Base-by-base conservation (phyloP, 1,140 invertebrate species). In the Streblospio benedicti region DNA sequence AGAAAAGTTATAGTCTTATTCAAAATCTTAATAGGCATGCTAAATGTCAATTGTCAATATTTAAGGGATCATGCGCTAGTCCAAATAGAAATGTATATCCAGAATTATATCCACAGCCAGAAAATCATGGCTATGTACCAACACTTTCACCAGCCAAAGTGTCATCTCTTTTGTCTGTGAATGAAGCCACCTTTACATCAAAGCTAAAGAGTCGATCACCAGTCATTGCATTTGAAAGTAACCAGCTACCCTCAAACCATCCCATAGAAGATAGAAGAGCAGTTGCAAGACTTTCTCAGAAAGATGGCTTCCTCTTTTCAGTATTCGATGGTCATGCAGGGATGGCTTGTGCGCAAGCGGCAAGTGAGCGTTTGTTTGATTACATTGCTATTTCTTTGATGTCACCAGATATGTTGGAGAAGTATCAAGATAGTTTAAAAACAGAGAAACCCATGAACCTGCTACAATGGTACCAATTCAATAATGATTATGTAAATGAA, bases 281-380 rank as follows among this genome's bases (percentile, higher is more conserved):
- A 12, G 67, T 70, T 30, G 73, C 67, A 0, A 67, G 66, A 49
- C 49, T 51, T 60, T 53, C 31, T 61, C 61, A 56, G 59, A 64
- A 20, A 55, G 66, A n/a, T 82, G 90, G 65, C 16, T 16, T 49
- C 6, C 77, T 97, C 51, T 86, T 96, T 73, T 92, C 92, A 50
- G 85, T 98, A 2, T 95, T 92, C 77, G 94, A 98, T 82, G 94
- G 94, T 0, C 94, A 97, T 79, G 92, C 87, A 28, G 93, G 94
- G 0, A 83, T 85, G 52, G 84, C 88, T 20, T 96, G 93, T 80
- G 90, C 92, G 27, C 91, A 97, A 80, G 87, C 77, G 23, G 61
- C 81, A 12, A 73, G 72, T 62, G 72, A 78, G 64, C 80, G 93
- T 52, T 76, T 97, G 12, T 85, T 92, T 57, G 83, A 88, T 60